Conservation (phyloP, 2,797 vertebrate genomes). For the Enteromius radiatus region DNA sequence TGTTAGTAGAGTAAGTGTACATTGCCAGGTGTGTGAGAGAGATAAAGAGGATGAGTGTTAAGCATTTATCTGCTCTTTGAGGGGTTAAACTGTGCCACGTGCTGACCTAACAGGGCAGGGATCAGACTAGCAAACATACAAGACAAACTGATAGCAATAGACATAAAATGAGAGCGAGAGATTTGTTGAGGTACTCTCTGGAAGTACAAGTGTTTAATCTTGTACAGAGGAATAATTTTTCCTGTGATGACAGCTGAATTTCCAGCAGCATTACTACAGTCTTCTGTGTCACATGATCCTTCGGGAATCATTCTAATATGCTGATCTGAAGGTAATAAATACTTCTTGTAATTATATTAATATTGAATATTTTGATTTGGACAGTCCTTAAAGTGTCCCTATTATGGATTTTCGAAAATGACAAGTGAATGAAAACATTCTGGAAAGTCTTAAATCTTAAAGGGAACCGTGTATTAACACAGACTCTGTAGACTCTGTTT, state of each 20-base stretch:
- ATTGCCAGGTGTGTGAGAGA: slow-evolving; percentile 21
- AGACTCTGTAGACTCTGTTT: no score
- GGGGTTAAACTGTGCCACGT: slow-evolving; percentile 19
- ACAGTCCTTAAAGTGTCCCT: neutral
- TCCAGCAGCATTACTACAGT: neutral
- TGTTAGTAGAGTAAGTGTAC: slow-evolving; percentile 34
- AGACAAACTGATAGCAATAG: neutral
- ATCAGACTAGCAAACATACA: neutral
- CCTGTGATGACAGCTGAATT: neutral
- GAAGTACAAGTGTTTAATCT: neutral
- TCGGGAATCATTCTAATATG: neutral
- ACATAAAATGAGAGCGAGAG: neutral
- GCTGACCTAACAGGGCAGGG: slow-evolving; percentile 16
- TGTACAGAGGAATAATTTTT: neutral
- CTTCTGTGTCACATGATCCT: neutral
- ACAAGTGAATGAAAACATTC: no score
- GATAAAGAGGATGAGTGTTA: slow-evolving; percentile 36
- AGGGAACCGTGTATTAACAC: no score
- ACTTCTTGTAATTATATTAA: neutral
- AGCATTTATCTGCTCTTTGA: slow-evolving; percentile 16
- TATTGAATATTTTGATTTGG: neutral
- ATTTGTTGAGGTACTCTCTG: no score
- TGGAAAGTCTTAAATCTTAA: no score
- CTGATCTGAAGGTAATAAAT: no score
- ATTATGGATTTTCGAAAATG: no score